Evolutionary conservation across 2,113 vertebrate genomes (phyloP).

Genomic region (Thalassoma bifasciatum): DNA sequence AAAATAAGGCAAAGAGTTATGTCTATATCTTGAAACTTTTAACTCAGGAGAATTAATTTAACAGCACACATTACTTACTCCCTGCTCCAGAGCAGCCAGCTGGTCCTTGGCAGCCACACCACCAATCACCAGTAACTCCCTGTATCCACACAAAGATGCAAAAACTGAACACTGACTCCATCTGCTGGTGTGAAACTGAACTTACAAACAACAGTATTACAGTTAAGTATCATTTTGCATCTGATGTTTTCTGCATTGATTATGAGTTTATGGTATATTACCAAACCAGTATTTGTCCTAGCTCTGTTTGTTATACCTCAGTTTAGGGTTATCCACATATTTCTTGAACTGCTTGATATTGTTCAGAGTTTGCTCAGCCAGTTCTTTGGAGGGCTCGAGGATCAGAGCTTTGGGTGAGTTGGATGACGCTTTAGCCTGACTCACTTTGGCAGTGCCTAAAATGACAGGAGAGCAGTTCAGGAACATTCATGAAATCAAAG

Average conservation of each 20-base stretch:
- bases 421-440: conserved; percentile 87
- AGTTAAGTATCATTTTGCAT: neutral
- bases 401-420: conserved; percentile 95
- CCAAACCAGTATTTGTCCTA: neutral
- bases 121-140: conserved; percentile 95
- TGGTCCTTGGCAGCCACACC: conserved; percentile 97
- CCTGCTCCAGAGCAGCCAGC: conserved; percentile 91
- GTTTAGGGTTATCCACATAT: conserved; percentile 92
- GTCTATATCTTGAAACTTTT: neutral
- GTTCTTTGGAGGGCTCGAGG: conserved; percentile 93
- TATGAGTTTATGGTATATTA: neutral
- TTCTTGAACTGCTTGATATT: conserved; percentile 95
- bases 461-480: neutral
- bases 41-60: neutral
- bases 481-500: neutral
- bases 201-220: no score
- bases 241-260: neutral
- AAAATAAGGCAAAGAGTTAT: neutral
- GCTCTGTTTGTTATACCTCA: conserved; percentile 83
- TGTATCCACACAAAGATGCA: no score
- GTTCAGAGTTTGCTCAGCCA: conserved; percentile 97
- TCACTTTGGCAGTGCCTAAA: conserved; percentile 90
- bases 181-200: conserved; percentile 44
- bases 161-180: conserved; percentile 14
- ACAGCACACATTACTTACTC: conserved; percentile 82